phyloP scores from a whole-genome alignment of 2,797 vertebrate species.

The Microtus agrestis region DNA sequence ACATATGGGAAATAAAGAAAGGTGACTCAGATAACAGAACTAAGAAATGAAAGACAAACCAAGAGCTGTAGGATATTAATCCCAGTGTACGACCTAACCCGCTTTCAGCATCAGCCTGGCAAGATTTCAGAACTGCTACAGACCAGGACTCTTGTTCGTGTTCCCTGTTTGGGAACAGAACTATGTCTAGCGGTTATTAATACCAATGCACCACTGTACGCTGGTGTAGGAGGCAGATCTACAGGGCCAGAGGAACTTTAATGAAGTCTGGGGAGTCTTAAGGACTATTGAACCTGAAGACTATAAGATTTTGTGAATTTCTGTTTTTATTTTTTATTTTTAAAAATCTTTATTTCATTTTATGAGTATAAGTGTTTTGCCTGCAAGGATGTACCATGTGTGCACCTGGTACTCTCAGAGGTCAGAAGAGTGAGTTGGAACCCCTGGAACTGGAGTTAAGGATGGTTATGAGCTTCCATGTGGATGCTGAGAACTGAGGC shows the following conservation, averaged over 20 bases:
- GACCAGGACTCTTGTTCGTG: neutral
- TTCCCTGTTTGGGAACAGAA: neutral
- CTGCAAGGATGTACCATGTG: neutral
- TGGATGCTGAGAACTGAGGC: neutral
- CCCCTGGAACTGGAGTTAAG: neutral
- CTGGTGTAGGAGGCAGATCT: neutral
- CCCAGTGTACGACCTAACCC: neutral
- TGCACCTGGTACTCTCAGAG: neutral
- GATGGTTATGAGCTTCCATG: neutral
- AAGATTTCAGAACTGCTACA: neutral
- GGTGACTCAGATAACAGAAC: neutral
- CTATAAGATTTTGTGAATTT: neutral
- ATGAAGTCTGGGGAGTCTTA: neutral
- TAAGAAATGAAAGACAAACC: neutral
- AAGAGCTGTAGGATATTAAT: constrained; percentile 22
- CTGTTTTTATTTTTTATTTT: neutral
- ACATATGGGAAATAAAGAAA: neutral
- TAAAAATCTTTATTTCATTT: neutral
- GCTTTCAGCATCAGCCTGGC: neutral
- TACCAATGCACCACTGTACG: neutral
- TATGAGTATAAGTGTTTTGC: neutral
- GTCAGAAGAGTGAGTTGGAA: neutral
- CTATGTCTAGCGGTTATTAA: neutral
- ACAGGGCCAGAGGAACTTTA: neutral
- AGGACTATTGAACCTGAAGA: neutral